Conservation (phyloP, 53 echinoderm and acorn worm species). For the Glandiceps talaboti region DNA sequence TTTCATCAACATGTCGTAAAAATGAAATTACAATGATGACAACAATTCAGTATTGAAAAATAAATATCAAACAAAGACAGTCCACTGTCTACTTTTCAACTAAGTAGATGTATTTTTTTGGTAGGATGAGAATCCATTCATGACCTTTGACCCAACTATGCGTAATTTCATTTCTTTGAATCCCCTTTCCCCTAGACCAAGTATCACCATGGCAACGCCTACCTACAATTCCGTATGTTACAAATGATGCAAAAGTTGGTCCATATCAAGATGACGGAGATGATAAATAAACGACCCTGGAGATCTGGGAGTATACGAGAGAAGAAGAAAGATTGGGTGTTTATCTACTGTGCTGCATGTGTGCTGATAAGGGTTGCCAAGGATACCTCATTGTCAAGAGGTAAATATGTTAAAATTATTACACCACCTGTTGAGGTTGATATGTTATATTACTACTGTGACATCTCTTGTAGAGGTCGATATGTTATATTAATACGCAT, state of each 20-base stretch:
- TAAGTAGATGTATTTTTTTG: too few species aligned
- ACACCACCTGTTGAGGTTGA: too few species aligned
- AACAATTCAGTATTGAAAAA: too few species aligned
- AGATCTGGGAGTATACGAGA: neutral
- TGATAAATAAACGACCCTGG: neutral
- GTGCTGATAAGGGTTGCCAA: neutral
- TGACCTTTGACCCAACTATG: neutral
- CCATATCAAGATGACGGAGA: neutral
- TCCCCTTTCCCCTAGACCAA: neutral
- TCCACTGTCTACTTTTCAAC: too few species aligned
- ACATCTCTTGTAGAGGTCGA: too few species aligned
- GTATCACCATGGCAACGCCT: neutral
- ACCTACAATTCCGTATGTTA: neutral
- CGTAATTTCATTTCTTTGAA: neutral
- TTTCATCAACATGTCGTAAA: too few species aligned
- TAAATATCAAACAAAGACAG: too few species aligned
- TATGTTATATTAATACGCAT: too few species aligned
- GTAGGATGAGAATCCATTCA: too few species aligned
- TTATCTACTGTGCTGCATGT: neutral
- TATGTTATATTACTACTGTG: too few species aligned
- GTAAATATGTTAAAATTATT: too few species aligned
- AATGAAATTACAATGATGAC: too few species aligned
- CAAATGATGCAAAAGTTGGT: neutral
- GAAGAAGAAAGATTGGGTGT: neutral
- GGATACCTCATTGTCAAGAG: neutral